Evolutionary conservation across 2,113 vertebrate genomes (phyloP).

Genomic region (Salvator merianae): DNA sequence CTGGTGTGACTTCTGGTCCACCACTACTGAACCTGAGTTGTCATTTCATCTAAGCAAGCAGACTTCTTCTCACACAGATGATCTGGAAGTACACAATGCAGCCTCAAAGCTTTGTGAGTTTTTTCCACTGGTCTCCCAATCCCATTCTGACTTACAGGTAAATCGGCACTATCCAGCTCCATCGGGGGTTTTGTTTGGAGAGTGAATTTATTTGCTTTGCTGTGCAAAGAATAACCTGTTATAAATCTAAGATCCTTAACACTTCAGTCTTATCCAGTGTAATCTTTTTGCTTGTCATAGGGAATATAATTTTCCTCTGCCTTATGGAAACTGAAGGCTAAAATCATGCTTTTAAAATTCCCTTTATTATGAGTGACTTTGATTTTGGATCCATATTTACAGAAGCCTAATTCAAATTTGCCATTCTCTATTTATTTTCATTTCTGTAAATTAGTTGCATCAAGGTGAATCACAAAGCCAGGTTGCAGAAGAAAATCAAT

Average conservation of each 20-base stretch:
- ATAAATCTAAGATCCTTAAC: neutral
- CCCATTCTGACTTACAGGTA: no score
- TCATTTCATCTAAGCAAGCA: no score
- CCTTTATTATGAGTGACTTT: slow-evolving; percentile 12
- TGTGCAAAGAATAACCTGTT: neutral
- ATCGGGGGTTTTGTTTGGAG: no score
- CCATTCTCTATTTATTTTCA: slow-evolving; percentile 9
- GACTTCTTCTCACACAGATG: no score
- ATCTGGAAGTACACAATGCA: no score
- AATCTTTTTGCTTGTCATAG: slow-evolving; percentile 34
- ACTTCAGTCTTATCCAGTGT: neutral
- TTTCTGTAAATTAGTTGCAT: neutral
- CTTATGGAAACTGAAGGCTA: slow-evolving; percentile 23
- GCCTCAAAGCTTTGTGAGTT: no score
- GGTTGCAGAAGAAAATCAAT: slow-evolving; percentile 1
- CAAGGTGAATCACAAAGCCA: neutral
- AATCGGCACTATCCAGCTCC: no score
- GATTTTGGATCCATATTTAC: slow-evolving; percentile 3
- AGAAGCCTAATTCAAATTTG: neutral
- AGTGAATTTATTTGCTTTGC: neutral
- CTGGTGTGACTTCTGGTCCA: no score
- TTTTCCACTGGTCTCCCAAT: no score
- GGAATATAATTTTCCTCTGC: neutral
- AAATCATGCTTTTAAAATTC: neutral
- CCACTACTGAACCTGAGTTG: no score